These are phyloP conservation scores for Baryphthengus martii DNA, from an alignment of 2,113 vertebrate genomes.

Conservation along the genomic window DNA sequence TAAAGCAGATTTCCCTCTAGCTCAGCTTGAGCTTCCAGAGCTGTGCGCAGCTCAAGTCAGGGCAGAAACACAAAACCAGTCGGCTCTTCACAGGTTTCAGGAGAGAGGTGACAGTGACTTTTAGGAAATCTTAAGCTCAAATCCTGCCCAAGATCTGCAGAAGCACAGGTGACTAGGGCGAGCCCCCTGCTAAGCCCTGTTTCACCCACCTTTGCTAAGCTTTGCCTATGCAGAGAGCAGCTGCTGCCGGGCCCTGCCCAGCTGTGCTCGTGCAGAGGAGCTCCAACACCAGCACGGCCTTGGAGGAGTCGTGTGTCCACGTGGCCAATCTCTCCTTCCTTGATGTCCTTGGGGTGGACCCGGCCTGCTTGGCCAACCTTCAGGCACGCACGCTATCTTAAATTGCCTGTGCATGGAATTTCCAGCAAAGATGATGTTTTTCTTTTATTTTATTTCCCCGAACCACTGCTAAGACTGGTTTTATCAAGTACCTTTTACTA, in stretches of 20 bases:
- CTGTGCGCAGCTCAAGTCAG: background rate
- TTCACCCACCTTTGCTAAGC: background rate
- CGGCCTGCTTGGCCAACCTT: background rate
- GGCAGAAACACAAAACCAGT: background rate
- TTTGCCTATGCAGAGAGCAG: background rate
- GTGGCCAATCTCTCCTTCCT: background rate
- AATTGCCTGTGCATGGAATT: background rate
- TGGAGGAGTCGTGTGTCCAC: background rate
- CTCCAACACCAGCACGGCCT: too few relatives aligned
- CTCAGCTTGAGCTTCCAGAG: background rate
- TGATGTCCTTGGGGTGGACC: background rate
- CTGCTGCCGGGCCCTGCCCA: background rate
- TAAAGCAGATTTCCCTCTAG: background rate
- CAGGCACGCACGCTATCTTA: background rate
- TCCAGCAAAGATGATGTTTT: background rate
- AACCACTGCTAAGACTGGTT: background rate
- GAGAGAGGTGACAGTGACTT: background rate
- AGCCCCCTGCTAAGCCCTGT: background rate
- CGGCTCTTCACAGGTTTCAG: background rate
- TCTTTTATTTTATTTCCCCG: background rate
- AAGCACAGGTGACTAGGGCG: rapidly evolving
- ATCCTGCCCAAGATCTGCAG: background rate
- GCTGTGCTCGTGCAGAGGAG: background rate
- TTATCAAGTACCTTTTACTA: background rate
- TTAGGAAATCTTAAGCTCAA: background rate